Conservation (phyloP, 2,888 invertebrate species). For the Perdita meconis region DNA sequence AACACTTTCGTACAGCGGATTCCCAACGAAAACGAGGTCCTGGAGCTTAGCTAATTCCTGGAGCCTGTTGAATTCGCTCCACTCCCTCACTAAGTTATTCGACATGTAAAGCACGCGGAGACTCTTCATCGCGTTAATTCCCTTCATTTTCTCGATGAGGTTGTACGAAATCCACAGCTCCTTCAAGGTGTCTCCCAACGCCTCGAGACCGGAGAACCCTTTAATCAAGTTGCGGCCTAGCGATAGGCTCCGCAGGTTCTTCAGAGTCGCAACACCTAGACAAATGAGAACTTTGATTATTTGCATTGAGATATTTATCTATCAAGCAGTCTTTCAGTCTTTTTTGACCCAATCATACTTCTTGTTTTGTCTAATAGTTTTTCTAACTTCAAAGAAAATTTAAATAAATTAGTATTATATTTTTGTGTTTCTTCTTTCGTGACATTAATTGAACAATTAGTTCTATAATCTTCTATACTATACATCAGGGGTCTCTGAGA, state of each 20-base stretch:
- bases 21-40: constrained; percentile 92
- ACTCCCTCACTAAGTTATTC: constrained; percentile 94
- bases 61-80: constrained; percentile 93
- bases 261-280: constrained; percentile 90
- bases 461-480: no score
- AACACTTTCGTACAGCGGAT: constrained; percentile 84
- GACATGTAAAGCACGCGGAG: constrained; percentile 93
- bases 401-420: no score
- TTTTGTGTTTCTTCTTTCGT: no score
- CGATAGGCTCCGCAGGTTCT: constrained; percentile 92
- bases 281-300: background rate
- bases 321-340: no score
- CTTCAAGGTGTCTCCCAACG: constrained; percentile 93
- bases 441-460: no score
- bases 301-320: no score
- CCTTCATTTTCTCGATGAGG: constrained; percentile 95
- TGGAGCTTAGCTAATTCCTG: constrained; percentile 88
- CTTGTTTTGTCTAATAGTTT: no score
- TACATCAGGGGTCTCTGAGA: no score
- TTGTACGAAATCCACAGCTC: constrained; percentile 98
- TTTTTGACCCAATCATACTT: no score
- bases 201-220: constrained; percentile 94
- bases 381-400: no score
- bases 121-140: constrained; percentile 91
- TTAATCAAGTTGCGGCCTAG: constrained; percentile 96